Conservation (phyloP, 2,113 vertebrate genomes). For the Planiliza haematocheilus region DNA sequence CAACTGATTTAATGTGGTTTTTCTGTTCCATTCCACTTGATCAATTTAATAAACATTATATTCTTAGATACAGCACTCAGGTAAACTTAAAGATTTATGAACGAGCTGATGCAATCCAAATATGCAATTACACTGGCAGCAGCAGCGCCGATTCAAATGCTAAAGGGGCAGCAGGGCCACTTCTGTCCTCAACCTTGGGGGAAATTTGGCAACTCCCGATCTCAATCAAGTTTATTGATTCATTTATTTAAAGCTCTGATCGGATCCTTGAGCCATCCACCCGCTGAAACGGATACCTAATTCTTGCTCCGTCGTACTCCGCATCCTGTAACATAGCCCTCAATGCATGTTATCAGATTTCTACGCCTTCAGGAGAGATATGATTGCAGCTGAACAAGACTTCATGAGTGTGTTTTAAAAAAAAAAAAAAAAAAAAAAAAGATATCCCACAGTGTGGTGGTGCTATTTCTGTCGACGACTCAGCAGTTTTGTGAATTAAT, state of each 20-base stretch:
- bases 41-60: background rate
- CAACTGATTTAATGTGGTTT: too few relatives aligned
- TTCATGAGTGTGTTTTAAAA: slow-evolving; percentile 41
- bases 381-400: slow-evolving; percentile 49
- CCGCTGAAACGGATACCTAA: slow-evolving; percentile 65
- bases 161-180: slow-evolving; percentile 1
- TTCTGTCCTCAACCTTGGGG: slow-evolving; percentile 62
- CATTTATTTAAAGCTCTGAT: slow-evolving; percentile 70
- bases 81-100: slow-evolving; percentile 56
- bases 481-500: slow-evolving; percentile 68
- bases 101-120: background rate
- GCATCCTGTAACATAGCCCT: slow-evolving; percentile 60
- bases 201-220: slow-evolving; percentile 7
- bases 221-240: slow-evolving; percentile 72
- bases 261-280: slow-evolving; percentile 57
- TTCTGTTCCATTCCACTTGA: background rate
- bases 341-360: slow-evolving; percentile 46
- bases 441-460: slow-evolving; percentile 24
- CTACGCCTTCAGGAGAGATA: slow-evolving; percentile 39
- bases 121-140: background rate
- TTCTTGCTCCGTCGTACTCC: slow-evolving; percentile 27
- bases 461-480: slow-evolving; percentile 57
- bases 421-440: slow-evolving; percentile 33
- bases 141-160: slow-evolving; percentile 4
- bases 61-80: slow-evolving; percentile 36